Evolutionary conservation across 2,888 invertebrate species (phyloP), one percentile per base, ranked within the genome.

Genomic region (Apodemia hepburni): DNA sequence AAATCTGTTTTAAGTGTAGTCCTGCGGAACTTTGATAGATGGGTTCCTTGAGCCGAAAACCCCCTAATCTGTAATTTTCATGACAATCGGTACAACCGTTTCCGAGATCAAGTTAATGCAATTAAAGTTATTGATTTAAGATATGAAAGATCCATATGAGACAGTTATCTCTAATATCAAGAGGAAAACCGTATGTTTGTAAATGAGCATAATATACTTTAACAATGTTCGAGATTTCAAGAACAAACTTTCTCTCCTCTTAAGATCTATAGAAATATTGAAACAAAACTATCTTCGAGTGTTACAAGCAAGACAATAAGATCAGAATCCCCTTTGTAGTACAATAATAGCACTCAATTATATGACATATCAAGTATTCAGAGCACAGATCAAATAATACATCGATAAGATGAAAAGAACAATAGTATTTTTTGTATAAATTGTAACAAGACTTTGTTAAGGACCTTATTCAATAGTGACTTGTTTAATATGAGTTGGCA

Each of bases 321-420:
- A 57, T 57, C 54, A 57, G 54, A 57, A 15, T n/a, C 29, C 27
- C 27, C 54, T 57, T 57, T 54, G 54, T 54, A 18, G 11, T 51
- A 51, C 51, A 51, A 51, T 51, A 51, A 51, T 51, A 51, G 18
- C 51, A 51, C 18, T 22, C 51, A 51, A 51, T 51, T 51, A 51
- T 51, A 51, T 51, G 51, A 51, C 51, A 51, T 51, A 51, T 51
- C 51, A 11, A 51, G 51, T 51, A 51, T 51, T 22, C 51, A 51
- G 51, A 51, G 51, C 51, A 51, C 51, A 51, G 18, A 51, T 51
- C 51, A 51, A 51, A 51, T 51, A 51, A 51, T 51, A 51, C 51
- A 51, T 51, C 51, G 51, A 51, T 51, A 51, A 51, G 22, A 51
- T 51, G 51, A 51, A 51, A 51, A 51, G 51, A 51, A 51, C 51